Evolutionary conservation across 2,888 invertebrate species (phyloP).

Genomic region (Eupithecia exiguata): DNA sequence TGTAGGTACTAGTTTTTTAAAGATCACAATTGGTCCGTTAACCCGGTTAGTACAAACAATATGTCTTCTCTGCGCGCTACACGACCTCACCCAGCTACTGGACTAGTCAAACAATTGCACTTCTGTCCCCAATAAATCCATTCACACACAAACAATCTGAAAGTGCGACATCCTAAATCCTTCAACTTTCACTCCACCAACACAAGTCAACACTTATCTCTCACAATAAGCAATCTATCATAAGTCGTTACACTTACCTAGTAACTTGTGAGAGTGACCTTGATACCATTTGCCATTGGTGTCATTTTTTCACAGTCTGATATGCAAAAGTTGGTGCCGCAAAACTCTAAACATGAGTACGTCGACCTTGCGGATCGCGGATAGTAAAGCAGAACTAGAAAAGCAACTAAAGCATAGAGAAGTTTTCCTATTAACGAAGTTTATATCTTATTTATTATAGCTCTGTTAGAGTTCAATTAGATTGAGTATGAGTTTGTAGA

Average conservation of each 20-base stretch:
- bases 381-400: conserved; percentile 44
- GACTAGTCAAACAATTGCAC: conserved; percentile 24
- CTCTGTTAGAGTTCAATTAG: no score
- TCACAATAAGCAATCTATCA: conserved; percentile 82
- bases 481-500: no score
- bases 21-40: not conserved
- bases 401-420: not conserved
- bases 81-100: not conserved
- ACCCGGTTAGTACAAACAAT: not conserved
- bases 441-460: no score
- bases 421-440: not conserved
- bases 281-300: conserved; percentile 80
- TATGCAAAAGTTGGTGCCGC: conserved; percentile 81
- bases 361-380: conserved; percentile 80
- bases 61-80: not conserved
- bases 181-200: conserved; percentile 76
- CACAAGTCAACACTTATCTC: conserved; percentile 80
- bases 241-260: conserved; percentile 82
- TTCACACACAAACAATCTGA: conserved; percentile 40
- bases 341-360: conserved; percentile 77
- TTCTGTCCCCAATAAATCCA: conserved; percentile 30
- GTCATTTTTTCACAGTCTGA: conserved; percentile 78
- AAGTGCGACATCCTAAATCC: conserved; percentile 66
- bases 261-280: conserved; percentile 79
- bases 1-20: not conserved